Percentiles rank a stretch among this genome's conserved stretches.
Evolutionary conservation across 2,888 invertebrate species (phyloP).

Genomic region (Molorchus minor): DNA sequence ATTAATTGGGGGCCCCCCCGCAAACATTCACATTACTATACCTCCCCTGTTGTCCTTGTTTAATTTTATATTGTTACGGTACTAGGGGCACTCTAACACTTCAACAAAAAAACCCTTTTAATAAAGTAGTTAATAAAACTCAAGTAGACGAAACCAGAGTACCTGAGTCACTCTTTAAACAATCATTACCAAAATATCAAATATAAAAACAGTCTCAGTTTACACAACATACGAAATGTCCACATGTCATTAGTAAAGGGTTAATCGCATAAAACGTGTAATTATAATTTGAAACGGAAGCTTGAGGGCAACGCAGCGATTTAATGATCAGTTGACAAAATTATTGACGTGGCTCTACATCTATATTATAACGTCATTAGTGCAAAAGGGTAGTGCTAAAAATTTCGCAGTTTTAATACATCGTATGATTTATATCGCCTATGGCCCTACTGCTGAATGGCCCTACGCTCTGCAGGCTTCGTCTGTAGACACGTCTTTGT

Average conservation of each 20-base stretch:
- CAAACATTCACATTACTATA: too few species aligned
- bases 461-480: too few species aligned
- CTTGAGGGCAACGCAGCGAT: constrained; percentile 25
- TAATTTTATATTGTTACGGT: too few species aligned
- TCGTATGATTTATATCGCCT: too few species aligned
- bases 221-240: constrained; percentile 22
- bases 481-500: too few species aligned
- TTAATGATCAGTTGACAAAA: constrained; percentile 31
- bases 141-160: too few species aligned
- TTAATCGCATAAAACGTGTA: constrained; percentile 30
- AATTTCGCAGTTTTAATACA: not conserved
- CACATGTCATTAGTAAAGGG: constrained; percentile 20
- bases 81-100: too few species aligned
- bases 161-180: constrained; percentile 9
- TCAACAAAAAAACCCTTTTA: too few species aligned
- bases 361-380: constrained; percentile 25
- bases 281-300: constrained; percentile 32
- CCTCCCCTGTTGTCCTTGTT: too few species aligned
- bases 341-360: constrained; percentile 23
- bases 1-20: too few species aligned
- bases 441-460: too few species aligned
- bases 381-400: not conserved
- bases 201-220: constrained; percentile 21
- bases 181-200: constrained; percentile 12
- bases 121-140: too few species aligned